Evolutionary conservation across 2,888 invertebrate genomes (phyloP).

Genomic region (Choreutis nemorana): DNA sequence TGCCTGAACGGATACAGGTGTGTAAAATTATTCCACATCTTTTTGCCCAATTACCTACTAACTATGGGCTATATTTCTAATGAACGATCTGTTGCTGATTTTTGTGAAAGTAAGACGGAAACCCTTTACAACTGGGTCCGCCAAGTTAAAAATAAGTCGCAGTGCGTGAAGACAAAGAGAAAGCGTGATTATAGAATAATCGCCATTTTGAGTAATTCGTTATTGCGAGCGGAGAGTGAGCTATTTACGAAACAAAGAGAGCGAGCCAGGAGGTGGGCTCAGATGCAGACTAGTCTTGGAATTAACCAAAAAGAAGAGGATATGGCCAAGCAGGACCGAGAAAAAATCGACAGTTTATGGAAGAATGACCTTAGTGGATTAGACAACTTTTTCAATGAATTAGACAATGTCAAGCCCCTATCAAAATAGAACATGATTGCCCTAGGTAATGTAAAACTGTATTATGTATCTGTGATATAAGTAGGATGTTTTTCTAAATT

Average conservation of each 20-base stretch:
- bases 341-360: constrained; percentile 58
- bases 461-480: constrained; percentile 57
- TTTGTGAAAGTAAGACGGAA: constrained; percentile 65
- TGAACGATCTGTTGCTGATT: constrained; percentile 54
- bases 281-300: constrained; percentile 60
- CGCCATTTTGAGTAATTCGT: constrained; percentile 69
- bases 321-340: constrained; percentile 41
- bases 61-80: constrained; percentile 54
- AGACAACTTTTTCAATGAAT: constrained; percentile 71
- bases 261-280: constrained; percentile 68
- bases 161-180: constrained; percentile 61
- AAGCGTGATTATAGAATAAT: constrained; percentile 70
- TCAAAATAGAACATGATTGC: constrained; percentile 21
- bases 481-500: constrained; percentile 66
- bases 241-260: constrained; percentile 69
- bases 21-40: constrained; percentile 53
- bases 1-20: constrained; percentile 60
- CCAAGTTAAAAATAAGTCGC: constrained; percentile 69
- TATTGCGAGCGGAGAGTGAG: constrained; percentile 67
- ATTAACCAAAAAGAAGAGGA: constrained; percentile 52
- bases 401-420: constrained; percentile 68
- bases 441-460: constrained; percentile 45
- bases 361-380: constrained; percentile 70
- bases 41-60: constrained; percentile 26
- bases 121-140: constrained; percentile 70